Base-by-base conservation (phyloP, 2,888 invertebrate genomes). In the Sisyra terminalis region DNA sequence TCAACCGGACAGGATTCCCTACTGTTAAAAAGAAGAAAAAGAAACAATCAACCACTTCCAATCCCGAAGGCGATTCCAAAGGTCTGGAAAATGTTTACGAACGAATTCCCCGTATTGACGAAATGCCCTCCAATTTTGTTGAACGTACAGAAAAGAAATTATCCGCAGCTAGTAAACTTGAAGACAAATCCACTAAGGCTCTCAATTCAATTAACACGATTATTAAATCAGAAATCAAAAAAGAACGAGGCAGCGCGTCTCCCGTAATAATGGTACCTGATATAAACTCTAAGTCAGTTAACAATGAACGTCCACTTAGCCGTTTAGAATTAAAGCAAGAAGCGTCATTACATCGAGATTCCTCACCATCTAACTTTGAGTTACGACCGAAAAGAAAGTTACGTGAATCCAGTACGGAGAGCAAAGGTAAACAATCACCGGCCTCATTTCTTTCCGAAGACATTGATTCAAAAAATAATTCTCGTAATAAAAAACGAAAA, bases 1-100 rank as follows among this genome's bases (percentile, higher is more conserved):
- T 84, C 34, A 89, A 89, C 56, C 70, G 86, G 51, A 89, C 88
- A 13, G 90, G 90, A 3, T 90, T 90, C 58, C 90, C 90, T 0
- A 83, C 77, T 15, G 66, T 83, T 11, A 84, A 84, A 54, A 80
- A 75, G 56, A 88, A 86, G 61, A 88, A 86, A 57, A 81, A 84
- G 57, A 82, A 77, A 53, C 34, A 46, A 3, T 46, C 48, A 9
- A 40, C 50, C 11, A 46, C 47, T 35, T 47, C 49, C 37, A 45
- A 42, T 11, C 43, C 42, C 29, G 39, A 36, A 9, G 31, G 15
- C 15, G n/a, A 15, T 16, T 16, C 17, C 13, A 10, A 24, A 34
- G 8, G 15, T 9, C 18, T 24, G 6, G n/a, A 47, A 41, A 40
- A 42, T 30, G 48, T 48, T 18, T 78, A 78, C 52, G 79, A 79